Conservation (phyloP, 2,797 vertebrate genomes). For the Aldrovandia affinis region DNA sequence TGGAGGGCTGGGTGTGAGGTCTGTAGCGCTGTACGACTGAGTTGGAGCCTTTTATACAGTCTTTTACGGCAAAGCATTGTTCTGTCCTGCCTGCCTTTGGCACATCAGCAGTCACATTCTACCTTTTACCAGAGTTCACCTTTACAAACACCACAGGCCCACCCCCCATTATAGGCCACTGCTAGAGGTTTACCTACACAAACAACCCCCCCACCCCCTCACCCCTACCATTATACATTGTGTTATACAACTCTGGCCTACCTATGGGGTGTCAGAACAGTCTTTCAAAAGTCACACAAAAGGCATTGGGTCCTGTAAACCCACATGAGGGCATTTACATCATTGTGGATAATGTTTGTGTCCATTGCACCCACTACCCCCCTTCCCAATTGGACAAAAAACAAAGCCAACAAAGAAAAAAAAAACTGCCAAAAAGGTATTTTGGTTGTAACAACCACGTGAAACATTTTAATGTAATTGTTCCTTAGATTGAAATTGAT, state of each 20-base stretch:
- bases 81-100: slow-evolving; percentile 52
- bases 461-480: slow-evolving; percentile 42
- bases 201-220: slow-evolving; percentile 57
- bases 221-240: slow-evolving; percentile 32
- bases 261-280: slow-evolving; percentile 41
- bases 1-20: slow-evolving; percentile 59
- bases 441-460: slow-evolving; percentile 53
- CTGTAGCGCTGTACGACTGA: slow-evolving; percentile 45
- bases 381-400: slow-evolving; percentile 68
- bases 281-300: slow-evolving; percentile 7
- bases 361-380: slow-evolving; percentile 51
- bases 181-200: slow-evolving; percentile 66
- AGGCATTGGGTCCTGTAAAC: background rate
- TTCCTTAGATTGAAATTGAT: slow-evolving; percentile 43
- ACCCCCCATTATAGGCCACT: slow-evolving; percentile 47
- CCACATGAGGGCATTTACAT: background rate
- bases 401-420: slow-evolving; percentile 13
- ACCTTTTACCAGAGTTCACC: slow-evolving; percentile 72
- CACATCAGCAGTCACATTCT: slow-evolving; percentile 59
- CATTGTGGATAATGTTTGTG: background rate
- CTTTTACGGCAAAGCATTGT: slow-evolving; percentile 50
- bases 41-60: slow-evolving; percentile 69
- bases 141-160: slow-evolving; percentile 68
- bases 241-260: slow-evolving; percentile 68
- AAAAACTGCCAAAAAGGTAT: background rate